phyloP scores from a whole-genome alignment of 2,888 invertebrate genomes.

The Sarcophaga variegata region DNA sequence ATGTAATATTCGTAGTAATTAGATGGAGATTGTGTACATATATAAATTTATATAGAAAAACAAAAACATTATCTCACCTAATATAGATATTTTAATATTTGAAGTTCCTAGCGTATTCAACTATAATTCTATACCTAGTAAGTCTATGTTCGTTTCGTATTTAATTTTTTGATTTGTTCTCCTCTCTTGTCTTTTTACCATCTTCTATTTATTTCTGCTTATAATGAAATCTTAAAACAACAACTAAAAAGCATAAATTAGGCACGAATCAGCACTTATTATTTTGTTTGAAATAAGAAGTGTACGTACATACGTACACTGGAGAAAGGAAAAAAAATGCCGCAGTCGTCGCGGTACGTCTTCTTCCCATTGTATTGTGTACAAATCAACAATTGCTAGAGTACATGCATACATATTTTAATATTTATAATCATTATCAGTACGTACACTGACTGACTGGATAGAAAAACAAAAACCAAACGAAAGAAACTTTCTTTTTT shows the following conservation, averaged over 20 bases:
- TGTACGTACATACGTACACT: not conserved
- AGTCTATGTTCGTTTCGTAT: not conserved
- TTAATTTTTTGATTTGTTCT: conserved; percentile 9
- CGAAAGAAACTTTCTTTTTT: conserved; percentile 66
- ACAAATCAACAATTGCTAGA: conserved; percentile 4
- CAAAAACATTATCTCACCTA: too few relatives aligned
- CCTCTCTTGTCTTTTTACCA: not conserved
- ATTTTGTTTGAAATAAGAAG: conserved; percentile 20
- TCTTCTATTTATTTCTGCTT: not conserved
- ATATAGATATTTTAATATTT: too few relatives aligned
- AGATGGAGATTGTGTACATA: too few relatives aligned
- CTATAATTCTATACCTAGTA: conserved; percentile 28
- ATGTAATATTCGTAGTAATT: too few relatives aligned
- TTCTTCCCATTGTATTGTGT: not conserved
- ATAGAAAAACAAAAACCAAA: not conserved
- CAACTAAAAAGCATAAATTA: conserved; percentile 53
- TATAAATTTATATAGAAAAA: too few relatives aligned
- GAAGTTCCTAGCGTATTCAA: too few relatives aligned
- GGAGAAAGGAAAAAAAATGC: conserved; percentile 2
- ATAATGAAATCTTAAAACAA: conserved; percentile 8
- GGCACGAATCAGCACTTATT: conserved; percentile 60
- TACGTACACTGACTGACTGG: not conserved
- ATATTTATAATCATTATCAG: conserved; percentile 28
- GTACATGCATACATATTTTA: not conserved
- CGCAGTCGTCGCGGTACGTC: not conserved